Conservation (phyloP, 2,797 vertebrate genomes). For the Cheirogaleus major region DNA sequence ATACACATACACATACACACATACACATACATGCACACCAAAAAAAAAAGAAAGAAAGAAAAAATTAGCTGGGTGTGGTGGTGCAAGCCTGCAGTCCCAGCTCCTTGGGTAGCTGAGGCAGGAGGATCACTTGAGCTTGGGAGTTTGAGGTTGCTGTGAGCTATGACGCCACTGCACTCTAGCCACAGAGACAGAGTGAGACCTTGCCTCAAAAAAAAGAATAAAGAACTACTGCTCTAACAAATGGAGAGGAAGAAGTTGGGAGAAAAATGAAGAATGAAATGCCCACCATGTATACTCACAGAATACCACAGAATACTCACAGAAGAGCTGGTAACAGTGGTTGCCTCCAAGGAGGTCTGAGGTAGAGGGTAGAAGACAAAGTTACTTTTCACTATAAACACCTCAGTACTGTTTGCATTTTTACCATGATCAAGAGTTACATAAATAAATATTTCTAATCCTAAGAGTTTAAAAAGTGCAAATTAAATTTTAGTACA, state of each 20-base stretch:
- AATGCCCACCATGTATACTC: background rate
- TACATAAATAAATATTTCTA: background rate
- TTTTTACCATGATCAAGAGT: constrained; percentile 6
- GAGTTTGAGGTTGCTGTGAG: background rate
- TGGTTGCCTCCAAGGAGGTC: background rate
- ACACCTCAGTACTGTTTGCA: background rate
- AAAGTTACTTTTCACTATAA: constrained; percentile 11
- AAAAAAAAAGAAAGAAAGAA: background rate
- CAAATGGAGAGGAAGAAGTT: background rate
- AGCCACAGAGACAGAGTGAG: background rate
- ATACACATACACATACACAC: too few relatives aligned
- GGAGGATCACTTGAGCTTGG: background rate
- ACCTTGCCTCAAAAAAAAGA: background rate
- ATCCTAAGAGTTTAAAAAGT: background rate
- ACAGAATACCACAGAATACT: background rate
- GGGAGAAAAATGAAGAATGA: background rate
- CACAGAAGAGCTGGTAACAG: background rate
- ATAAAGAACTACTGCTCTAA: background rate
- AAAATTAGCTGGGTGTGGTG: background rate
- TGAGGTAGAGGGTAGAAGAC: background rate
- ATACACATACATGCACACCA: too few relatives aligned
- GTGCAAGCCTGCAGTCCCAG: background rate
- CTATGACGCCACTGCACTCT: background rate
- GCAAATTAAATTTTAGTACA: constrained; percentile 10
- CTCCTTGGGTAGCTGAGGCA: background rate